Evolutionary conservation across 2,797 vertebrate species (phyloP).

Genomic region (Limosa lapponica): DNA sequence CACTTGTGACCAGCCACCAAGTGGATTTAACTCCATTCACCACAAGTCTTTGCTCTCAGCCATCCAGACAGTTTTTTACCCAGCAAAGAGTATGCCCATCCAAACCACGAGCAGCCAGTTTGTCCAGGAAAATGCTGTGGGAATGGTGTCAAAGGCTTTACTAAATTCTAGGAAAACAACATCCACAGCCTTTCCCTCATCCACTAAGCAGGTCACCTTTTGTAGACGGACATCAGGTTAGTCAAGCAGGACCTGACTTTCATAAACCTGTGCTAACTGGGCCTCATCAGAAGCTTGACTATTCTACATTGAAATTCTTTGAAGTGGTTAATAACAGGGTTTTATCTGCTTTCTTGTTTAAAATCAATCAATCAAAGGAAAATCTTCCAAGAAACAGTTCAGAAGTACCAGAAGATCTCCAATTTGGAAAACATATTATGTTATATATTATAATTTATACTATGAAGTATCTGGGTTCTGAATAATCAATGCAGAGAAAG

Average conservation of each 20-base stretch:
- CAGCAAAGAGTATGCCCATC: background rate
- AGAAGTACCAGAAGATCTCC: background rate
- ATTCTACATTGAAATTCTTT: background rate
- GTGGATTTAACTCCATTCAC: background rate
- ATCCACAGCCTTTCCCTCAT: background rate
- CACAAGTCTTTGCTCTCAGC: background rate
- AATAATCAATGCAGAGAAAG: constrained; percentile 1
- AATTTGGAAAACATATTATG: background rate
- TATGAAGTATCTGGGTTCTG: background rate
- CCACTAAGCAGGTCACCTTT: background rate
- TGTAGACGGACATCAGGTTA: background rate
- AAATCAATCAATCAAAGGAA: background rate
- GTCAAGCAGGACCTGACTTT: background rate
- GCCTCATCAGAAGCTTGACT: background rate
- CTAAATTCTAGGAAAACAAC: background rate
- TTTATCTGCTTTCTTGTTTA: background rate
- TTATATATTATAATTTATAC: background rate
- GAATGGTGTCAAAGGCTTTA: background rate
- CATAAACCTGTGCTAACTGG: background rate
- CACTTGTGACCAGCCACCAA: background rate
- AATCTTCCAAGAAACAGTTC: background rate
- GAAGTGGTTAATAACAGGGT: background rate
- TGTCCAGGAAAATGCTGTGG: background rate
- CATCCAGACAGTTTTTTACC: background rate
- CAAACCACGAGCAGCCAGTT: background rate